These are phyloP conservation scores for Sarcophilus harrisii DNA, from an alignment of 2,797 vertebrate genomes.

Conservation along the genomic window DNA sequence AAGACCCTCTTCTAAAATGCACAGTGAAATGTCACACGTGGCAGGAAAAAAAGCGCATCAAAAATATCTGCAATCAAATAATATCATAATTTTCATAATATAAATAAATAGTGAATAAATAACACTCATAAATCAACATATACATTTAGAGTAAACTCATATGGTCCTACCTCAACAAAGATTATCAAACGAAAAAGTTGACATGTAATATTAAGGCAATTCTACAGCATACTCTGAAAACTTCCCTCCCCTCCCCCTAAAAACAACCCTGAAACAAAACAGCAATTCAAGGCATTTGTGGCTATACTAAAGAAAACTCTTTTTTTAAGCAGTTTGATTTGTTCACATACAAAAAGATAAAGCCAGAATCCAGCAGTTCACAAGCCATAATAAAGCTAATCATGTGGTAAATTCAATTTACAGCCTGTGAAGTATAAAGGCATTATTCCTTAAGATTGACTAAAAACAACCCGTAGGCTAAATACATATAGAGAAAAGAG, in stretches of 20 bases:
- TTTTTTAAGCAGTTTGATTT: slow-evolving; percentile 84
- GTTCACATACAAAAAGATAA: slow-evolving; percentile 88
- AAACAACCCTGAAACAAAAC: slow-evolving; percentile 82
- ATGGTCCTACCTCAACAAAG: slow-evolving; percentile 83
- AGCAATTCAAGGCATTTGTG: slow-evolving; percentile 94
- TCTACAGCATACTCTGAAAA: slow-evolving; percentile 91
- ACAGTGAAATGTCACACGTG: slow-evolving; percentile 90
- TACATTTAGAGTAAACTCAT: slow-evolving; percentile 91
- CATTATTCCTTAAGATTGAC: slow-evolving; percentile 85
- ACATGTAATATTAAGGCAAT: slow-evolving; percentile 93
- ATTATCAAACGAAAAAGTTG: slow-evolving; percentile 83
- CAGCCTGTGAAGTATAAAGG: slow-evolving; percentile 91
- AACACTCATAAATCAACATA: slow-evolving; percentile 92
- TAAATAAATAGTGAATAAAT: slow-evolving; percentile 96
- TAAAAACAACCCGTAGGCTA: slow-evolving; percentile 86
- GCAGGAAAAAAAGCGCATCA: slow-evolving; percentile 83
- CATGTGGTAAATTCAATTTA: slow-evolving; percentile 86
- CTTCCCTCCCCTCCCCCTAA: slow-evolving; percentile 59
- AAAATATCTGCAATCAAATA: slow-evolving; percentile 92
- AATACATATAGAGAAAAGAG: slow-evolving; percentile 68
- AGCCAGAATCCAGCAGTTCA: slow-evolving; percentile 91
- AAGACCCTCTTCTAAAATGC: slow-evolving; percentile 91
- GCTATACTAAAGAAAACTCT: slow-evolving; percentile 93
- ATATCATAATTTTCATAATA: slow-evolving; percentile 91
- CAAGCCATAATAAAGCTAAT: slow-evolving; percentile 96